Conservation (phyloP, 2,113 vertebrate genomes). For the Brachyhypopomus gauderio region DNA sequence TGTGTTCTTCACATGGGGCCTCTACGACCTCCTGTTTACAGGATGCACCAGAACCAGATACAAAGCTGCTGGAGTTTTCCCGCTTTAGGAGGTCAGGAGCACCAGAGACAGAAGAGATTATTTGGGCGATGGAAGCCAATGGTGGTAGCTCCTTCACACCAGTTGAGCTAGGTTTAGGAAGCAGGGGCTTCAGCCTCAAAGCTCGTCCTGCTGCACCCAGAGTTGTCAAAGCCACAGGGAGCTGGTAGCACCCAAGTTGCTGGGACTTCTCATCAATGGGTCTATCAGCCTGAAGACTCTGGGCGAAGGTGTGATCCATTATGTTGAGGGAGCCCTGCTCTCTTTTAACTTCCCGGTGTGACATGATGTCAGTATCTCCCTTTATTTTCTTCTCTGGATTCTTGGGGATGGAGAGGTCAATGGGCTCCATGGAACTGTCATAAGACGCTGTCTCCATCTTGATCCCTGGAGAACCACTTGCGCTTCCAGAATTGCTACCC, state of each 20-base stretch:
- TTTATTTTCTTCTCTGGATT: constrained; percentile 75
- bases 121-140: constrained; percentile 95
- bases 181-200: constrained; percentile 54
- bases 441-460: constrained; percentile 42
- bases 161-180: constrained; percentile 46
- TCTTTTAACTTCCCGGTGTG: constrained; percentile 65
- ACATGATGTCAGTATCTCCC: constrained; percentile 29
- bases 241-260: constrained; percentile 48
- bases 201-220: constrained; percentile 14
- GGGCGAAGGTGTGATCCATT: constrained; percentile 16
- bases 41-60: constrained; percentile 12
- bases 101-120: constrained; percentile 94
- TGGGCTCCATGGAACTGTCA: constrained; percentile 81
- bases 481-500: constrained; percentile 26
- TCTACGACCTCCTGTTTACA: constrained; percentile 28
- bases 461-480: constrained; percentile 27
- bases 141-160: constrained; percentile 82
- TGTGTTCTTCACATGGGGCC: constrained; percentile 11
- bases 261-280: constrained; percentile 41
- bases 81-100: constrained; percentile 65
- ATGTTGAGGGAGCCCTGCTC: constrained; percentile 64
- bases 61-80: constrained; percentile 33
- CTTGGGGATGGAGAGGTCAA: constrained; percentile 93
- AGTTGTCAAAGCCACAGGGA: constrained; percentile 51
- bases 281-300: constrained; percentile 22